Evolutionary conservation across 2,113 vertebrate genomes (phyloP).

Genomic region (Lepus timidus): DNA sequence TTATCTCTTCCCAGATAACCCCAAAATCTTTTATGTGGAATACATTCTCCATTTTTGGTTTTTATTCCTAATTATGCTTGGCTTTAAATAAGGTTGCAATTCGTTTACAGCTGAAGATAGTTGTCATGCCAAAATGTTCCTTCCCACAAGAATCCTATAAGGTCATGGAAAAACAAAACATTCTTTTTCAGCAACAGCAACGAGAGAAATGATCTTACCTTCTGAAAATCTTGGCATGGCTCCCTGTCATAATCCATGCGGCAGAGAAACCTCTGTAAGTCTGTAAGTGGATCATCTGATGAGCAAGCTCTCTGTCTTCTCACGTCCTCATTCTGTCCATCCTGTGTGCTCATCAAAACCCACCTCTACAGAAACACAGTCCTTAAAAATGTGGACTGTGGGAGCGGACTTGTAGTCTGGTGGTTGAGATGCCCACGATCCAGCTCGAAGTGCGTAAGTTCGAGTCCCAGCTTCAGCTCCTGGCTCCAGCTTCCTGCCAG

Average conservation of each 20-base stretch:
- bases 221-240: neutral
- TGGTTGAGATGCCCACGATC: too few relatives aligned
- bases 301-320: neutral
- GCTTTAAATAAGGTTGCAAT: constrained; percentile 60
- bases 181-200: neutral
- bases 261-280: neutral
- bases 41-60: constrained; percentile 45
- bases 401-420: neutral
- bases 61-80: constrained; percentile 48
- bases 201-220: constrained; percentile 29
- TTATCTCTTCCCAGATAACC: constrained; percentile 69
- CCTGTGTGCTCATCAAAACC: neutral
- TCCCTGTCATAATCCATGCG: neutral
- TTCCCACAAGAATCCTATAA: constrained; percentile 21
- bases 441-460: too few relatives aligned
- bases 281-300: neutral
- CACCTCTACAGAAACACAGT: neutral
- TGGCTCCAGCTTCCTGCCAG: too few relatives aligned
- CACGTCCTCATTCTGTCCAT: too few relatives aligned
- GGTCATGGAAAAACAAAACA: constrained; percentile 19
- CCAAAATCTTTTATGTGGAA: constrained; percentile 34
- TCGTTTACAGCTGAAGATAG: constrained; percentile 4
- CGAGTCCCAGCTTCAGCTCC: too few relatives aligned
- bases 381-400: neutral
- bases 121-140: neutral